Evolutionary conservation across 2,888 invertebrate species (phyloP).

Genomic region (Orchestes rusci): DNA sequence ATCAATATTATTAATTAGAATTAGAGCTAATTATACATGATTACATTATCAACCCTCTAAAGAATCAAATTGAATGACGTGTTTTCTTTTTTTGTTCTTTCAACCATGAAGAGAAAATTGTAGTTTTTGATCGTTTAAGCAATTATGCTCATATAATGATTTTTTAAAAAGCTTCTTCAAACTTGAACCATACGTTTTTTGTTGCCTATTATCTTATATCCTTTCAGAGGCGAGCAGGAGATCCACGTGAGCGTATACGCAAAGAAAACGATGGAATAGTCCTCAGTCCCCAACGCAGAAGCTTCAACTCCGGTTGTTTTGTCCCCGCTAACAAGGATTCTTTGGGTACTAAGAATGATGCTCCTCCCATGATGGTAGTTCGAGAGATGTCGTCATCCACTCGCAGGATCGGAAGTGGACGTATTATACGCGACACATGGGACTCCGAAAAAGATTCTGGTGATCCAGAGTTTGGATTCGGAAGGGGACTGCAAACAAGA

Average conservation of each 20-base stretch:
- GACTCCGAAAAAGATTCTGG: conserved; percentile 28
- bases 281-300: conserved; percentile 77
- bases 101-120: too few species aligned
- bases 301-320: conserved; percentile 82
- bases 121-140: not conserved
- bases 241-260: conserved; percentile 69
- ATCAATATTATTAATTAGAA: too few species aligned
- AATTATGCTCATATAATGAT: too few species aligned
- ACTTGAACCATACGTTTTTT: too few species aligned
- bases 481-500: conserved; percentile 26
- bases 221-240: conserved; percentile 51
- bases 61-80: too few species aligned
- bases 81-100: too few species aligned
- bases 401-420: conserved; percentile 78
- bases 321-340: conserved; percentile 51
- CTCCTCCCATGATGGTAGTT: conserved; percentile 26
- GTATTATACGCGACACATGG: conserved; percentile 54
- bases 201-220: conserved; percentile 6
- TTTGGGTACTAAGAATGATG: conserved; percentile 30
- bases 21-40: too few species aligned
- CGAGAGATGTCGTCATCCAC: conserved; percentile 32
- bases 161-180: not conserved
- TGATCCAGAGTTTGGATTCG: conserved; percentile 28
- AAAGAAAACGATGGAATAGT: conserved; percentile 80
- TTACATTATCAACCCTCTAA: too few species aligned